Percentiles rank a stretch among this genome's conserved stretches.
Evolutionary conservation across 2,113 vertebrate genomes (phyloP).

Genomic region (Probosciger aterrimus): DNA sequence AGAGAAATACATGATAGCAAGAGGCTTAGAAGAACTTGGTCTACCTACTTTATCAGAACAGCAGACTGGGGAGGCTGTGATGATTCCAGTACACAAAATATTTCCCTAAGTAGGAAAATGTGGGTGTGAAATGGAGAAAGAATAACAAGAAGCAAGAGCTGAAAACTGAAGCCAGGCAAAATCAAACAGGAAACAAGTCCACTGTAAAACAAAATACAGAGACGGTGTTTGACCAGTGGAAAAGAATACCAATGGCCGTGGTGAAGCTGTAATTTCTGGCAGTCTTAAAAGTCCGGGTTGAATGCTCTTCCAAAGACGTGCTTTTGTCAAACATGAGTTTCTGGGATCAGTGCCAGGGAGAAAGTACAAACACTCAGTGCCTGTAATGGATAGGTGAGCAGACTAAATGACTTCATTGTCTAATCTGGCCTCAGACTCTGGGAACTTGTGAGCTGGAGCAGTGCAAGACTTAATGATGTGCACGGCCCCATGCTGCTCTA

Average conservation of each 20-base stretch:
- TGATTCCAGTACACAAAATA: neutral
- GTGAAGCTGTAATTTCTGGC: neutral
- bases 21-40: neutral
- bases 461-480: neutral
- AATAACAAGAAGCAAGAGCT: neutral
- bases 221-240: neutral
- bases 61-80: neutral
- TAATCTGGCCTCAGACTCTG: neutral
- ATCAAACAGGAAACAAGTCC: neutral
- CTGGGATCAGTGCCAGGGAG: constrained; percentile 5
- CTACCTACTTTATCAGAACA: neutral
- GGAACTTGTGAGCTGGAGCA: neutral
- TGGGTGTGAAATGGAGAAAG: neutral
- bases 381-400: constrained; percentile 50
- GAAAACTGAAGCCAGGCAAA: neutral
- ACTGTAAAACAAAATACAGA: neutral
- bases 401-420: constrained; percentile 11
- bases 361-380: neutral
- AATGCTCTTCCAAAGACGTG: neutral
- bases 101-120: neutral
- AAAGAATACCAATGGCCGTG: neutral
- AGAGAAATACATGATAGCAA: neutral
- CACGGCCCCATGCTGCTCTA: neutral
- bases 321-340: constrained; percentile 22
- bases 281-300: neutral